phyloP scores from a whole-genome alignment of 2,888 invertebrate species.

The Amiota communis region DNA sequence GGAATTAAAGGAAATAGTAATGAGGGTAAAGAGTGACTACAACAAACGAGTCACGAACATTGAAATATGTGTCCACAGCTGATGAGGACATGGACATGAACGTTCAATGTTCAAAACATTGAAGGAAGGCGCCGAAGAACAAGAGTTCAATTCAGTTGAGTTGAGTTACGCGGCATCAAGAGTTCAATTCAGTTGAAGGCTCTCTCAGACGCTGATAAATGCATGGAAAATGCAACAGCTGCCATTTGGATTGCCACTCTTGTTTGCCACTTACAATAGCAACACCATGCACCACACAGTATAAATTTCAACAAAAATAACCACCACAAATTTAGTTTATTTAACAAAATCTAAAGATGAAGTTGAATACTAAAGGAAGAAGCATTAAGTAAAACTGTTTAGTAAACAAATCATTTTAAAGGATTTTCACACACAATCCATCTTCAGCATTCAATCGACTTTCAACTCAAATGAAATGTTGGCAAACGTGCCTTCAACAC shows the following conservation, averaged over 20 bases:
- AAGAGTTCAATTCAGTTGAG: slow-evolving; percentile 32
- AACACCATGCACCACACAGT: slow-evolving; percentile 21
- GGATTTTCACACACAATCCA: slow-evolving; percentile 67
- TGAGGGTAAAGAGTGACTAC: slow-evolving; percentile 42
- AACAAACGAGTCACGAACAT: slow-evolving; percentile 64
- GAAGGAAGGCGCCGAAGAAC: slow-evolving; percentile 26
- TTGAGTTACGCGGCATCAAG: too few species aligned
- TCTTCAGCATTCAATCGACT: slow-evolving; percentile 46
- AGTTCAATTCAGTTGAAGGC: slow-evolving; percentile 43
- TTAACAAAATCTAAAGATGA: neutral
- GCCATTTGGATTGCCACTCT: slow-evolving; percentile 56
- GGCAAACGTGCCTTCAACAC: slow-evolving; percentile 27
- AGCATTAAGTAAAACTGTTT: slow-evolving; percentile 46
- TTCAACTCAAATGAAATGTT: slow-evolving; percentile 27
- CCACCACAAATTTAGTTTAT: neutral
- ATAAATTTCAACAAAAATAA: slow-evolving; percentile 1
- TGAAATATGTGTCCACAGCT: slow-evolving; percentile 62
- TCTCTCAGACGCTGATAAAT: slow-evolving; percentile 57
- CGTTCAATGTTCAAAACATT: slow-evolving; percentile 41
- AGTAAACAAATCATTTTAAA: slow-evolving; percentile 67
- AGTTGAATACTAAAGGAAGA: slow-evolving; percentile 37
- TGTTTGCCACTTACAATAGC: slow-evolving; percentile 39
- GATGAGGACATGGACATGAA: slow-evolving; percentile 57
- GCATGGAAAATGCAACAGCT: slow-evolving; percentile 68
- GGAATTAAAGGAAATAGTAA: slow-evolving; percentile 4